phyloP scores from a whole-genome alignment of 2,797 vertebrate species.

The Gymnoscopelus braueri region DNA sequence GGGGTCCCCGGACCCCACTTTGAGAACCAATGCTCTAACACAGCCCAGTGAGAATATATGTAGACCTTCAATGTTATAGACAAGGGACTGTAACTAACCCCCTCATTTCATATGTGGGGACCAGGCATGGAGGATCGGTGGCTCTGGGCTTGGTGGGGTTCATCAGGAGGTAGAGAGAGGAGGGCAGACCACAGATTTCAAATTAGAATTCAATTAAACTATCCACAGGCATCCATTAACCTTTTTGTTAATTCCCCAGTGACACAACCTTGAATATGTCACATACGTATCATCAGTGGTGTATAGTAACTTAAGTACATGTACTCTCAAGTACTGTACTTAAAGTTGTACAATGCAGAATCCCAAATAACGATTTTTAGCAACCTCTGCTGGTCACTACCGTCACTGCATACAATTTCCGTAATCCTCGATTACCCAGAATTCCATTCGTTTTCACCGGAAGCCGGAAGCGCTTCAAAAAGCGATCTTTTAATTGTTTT shows the following conservation, averaged over 20 bases:
- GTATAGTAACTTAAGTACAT: not conserved
- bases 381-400: no score
- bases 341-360: no score
- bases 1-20: no score
- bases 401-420: no score
- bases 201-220: conserved; percentile 48
- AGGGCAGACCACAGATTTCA: conserved; percentile 23
- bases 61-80: not conserved
- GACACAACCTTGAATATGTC: conserved; percentile 16
- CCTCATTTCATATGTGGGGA: conserved; percentile 11
- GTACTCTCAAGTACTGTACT: no score
- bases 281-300: not conserved
- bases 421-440: no score
- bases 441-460: no score
- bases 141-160: conserved; percentile 22
- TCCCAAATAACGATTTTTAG: no score
- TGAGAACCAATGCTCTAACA: not conserved
- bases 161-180: conserved; percentile 6
- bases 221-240: not conserved
- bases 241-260: conserved; percentile 10
- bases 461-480: no score
- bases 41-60: not conserved
- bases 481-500: no score
- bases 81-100: conserved; percentile 25
- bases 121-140: not conserved